Base-by-base conservation (phyloP, 2,113 vertebrate species). In the Planiliza haematocheilus region DNA sequence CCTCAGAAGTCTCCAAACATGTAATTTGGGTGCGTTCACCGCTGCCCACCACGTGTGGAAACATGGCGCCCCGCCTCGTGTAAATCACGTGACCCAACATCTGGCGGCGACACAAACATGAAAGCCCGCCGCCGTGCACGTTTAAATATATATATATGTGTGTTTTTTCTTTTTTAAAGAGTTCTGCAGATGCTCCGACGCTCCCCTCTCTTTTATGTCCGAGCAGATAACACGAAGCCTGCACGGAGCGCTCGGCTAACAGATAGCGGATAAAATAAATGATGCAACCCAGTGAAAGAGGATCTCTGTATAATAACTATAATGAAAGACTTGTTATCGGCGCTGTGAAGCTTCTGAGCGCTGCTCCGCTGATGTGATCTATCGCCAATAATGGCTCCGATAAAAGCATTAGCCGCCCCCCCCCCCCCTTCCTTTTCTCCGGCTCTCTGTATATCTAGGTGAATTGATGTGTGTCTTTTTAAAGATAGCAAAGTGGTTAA, bases 271-370 rank as follows among this genome's bases (percentile, higher is more conserved):
- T 85, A 74, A 83, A 92, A 92, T 91, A 91, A 93, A 94, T 96
- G 95, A 95, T 94, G 93, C 91, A 94, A 95, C 89, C 85, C 73
- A 57, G 83, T 94, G 91, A 91, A 90, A 91, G 91, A 88, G 72
- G 73, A 85, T 90, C 84, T 86, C 64, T 50, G 71, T 87, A 85
- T 88, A 77, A 83, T 88, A 82, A 70, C 84, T 69, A 20, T 84
- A 86, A 89, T 89, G 81, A 87, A 91, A 88, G 79, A 86, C 82
- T 82, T 82, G 77, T 80, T 86, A 89, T 88, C 82, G 9, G 73
- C 2, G 64, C 81, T 80, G 61, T 76, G 85, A 85, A 82, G 88
- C 84, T 77, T 80, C 83, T 68, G 84, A 86, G 74, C 69, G 55
- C 58, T 16, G 18, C 79, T 77, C 74, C 0, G 67, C 70, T 74